These are phyloP conservation scores for Leuctra nigra DNA, from an alignment of 2,888 invertebrate genomes.

Conservation along the genomic window DNA sequence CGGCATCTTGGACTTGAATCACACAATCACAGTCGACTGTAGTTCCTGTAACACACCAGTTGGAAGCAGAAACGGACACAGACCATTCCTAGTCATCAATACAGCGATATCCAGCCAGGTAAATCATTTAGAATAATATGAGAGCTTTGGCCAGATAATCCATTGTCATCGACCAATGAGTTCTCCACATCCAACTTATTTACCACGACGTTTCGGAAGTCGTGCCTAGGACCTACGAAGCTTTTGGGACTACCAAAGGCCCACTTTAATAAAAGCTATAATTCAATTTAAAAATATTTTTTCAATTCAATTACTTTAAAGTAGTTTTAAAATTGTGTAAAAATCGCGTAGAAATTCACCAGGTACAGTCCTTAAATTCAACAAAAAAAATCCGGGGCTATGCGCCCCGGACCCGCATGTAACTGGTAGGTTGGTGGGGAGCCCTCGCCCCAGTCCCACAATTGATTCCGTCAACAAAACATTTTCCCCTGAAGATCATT, in stretches of 20 bases:
- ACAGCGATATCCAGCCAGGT: slow-evolving; percentile 62
- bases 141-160: not conserved
- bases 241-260: not conserved
- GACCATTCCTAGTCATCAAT: slow-evolving; percentile 73
- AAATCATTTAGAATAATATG: not conserved
- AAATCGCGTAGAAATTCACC: not conserved
- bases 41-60: slow-evolving; percentile 51
- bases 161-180: no score
- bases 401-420: no score
- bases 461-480: no score
- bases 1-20: slow-evolving; percentile 57
- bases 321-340: not conserved
- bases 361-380: no score
- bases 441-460: no score
- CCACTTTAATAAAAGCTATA: not conserved
- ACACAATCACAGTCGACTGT: slow-evolving; percentile 69
- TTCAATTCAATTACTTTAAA: not conserved
- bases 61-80: slow-evolving; percentile 49
- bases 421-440: no score
- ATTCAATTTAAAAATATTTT: not conserved
- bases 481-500: no score
- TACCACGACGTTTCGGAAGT: no score
- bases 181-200: no score
- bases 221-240: no score
- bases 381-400: no score